Evolutionary conservation across 2,113 vertebrate genomes (phyloP), one percentile per base, ranked within the genome.

Genomic region (Caranx ignobilis): DNA sequence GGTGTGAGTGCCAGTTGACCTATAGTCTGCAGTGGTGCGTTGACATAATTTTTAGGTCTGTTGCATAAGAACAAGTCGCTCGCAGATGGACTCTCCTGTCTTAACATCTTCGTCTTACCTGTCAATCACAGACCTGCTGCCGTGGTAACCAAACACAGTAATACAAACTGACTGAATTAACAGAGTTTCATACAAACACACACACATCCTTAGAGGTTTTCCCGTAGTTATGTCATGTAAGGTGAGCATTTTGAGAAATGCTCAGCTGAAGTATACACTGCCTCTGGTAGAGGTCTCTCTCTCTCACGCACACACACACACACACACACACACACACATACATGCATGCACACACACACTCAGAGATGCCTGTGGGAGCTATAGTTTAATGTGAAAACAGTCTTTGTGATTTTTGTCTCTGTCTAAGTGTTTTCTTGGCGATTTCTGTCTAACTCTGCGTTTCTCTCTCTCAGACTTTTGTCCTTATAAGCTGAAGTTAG

Each of bases 401-500:
- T 48, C 55, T 47, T 56, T 75, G 31, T 84, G 67, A 54, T 59
- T 78, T 85, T 73, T 67, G 11, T 81, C 45, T 80, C 39, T 50
- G 18, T 74, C 10, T 0, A 18, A 63, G 47, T 77, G 81, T 85
- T 87, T 85, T 88, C 75, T 78, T 77, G 43, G 72, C 3, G 13
- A 67, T 88, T 91, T 84, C 45, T 48, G 4, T 60, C 41, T 71
- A 11, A 1, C 26, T 56, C 41, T 55, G 56, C 19, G 0, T 60
- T 75, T 81, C 35, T 16, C 5, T 32, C 71, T 34, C 68, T 59
- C 80, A 62, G 74, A 80, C 56, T 85, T 85, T 63, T 91, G 77
- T 89, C 87, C 88, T 90, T 86, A 91, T 89, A 91, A 92, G 87
- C 82, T 71, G 61, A 92, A 75, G 85, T 89, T 59, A 74, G 67